Evolutionary conservation across 2,797 vertebrate genomes (phyloP).

Genomic region (Poeciliopsis presidionis): DNA sequence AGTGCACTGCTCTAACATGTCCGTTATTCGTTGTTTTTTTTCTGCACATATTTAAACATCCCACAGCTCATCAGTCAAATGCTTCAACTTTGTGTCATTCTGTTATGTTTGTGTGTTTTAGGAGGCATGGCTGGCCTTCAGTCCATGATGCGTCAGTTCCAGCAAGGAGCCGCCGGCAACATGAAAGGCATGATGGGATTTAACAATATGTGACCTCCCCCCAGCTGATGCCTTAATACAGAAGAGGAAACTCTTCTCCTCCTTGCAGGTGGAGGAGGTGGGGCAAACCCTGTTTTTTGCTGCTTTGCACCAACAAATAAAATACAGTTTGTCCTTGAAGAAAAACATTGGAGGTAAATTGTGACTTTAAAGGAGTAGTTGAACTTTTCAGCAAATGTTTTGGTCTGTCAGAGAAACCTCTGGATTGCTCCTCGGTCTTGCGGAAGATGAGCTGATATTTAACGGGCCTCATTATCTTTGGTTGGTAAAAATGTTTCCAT

Average conservation of each 20-base stretch:
- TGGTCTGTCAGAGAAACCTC: not conserved
- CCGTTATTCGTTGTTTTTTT: not conserved
- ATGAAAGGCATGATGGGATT: slow-evolving; percentile 99
- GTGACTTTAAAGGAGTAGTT: slow-evolving; percentile 26
- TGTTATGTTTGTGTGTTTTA: slow-evolving; percentile 50
- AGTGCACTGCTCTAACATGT: not conserved
- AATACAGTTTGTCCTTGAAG: slow-evolving; percentile 19
- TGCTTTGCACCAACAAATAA: slow-evolving; percentile 25
- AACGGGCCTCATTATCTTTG: slow-evolving; percentile 40
- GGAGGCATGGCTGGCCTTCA: slow-evolving; percentile 98
- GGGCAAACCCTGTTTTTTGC: slow-evolving; percentile 12
- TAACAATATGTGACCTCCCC: slow-evolving; percentile 92
- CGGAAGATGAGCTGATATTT: not conserved
- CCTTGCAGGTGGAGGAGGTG: slow-evolving; percentile 23
- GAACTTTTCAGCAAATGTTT: not conserved
- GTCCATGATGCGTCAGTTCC: slow-evolving; percentile 99
- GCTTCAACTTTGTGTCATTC: not conserved
- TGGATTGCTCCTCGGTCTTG: slow-evolving; percentile 8
- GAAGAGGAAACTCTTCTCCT: slow-evolving; percentile 17
- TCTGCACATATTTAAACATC: not conserved
- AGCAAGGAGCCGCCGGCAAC: slow-evolving; percentile 97
- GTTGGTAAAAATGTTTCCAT: slow-evolving; percentile 46
- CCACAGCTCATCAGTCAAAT: not conserved
- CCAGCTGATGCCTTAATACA: slow-evolving; percentile 78
- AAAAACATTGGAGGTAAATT: not conserved